Evolutionary conservation across 2,888 invertebrate species (phyloP), one percentile per base, ranked within the genome.

Genomic region (Nomada goodeniana): DNA sequence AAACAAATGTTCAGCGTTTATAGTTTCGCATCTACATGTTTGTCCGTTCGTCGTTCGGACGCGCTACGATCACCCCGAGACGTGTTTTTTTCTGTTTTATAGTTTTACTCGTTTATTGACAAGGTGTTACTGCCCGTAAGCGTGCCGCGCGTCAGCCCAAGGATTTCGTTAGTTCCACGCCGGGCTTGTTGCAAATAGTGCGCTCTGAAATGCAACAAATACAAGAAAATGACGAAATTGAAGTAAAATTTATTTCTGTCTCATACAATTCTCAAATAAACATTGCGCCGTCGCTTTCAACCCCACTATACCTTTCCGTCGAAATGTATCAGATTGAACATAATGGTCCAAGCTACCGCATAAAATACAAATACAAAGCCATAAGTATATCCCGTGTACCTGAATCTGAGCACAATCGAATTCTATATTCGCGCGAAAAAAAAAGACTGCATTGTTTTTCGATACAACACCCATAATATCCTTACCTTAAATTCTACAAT

Each of bases 41-140:
- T 63, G 57, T 52, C 23, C 10, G 29, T 69, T 73, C 5, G 4
- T 64, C 53, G 61, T 64, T n/a, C 9, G 11, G 29, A 64, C 68
- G 68, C 20, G 10, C 57, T 50, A 29, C 71, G 55, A 80, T 82
- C 76, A 36, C 36, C 60, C 52, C 57, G 69, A 67, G 64, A 50
- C 47, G 73, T 76, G 23, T 26, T 80, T 82, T 88, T 85, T 86
- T 82, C 87, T 85, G 86, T 88, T 88, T 87, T 86, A 89, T 80
- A 57, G 82, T 85, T 89, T 90, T 89, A 88, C 81, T 76, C 63
- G 53, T 87, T 88, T 85, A 87, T 83, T 69, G 69, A 64, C 74
- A 77, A 76, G 74, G 65, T 71, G 67, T 82, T 71, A 69, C 29
- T 26, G 76, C 57, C 26, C 47, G 80, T 85, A 90, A 88, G 87